Evolutionary conservation across 2,888 invertebrate species (phyloP), one percentile per base, ranked within the genome.

Genomic region (Sicus ferrugineus): DNA sequence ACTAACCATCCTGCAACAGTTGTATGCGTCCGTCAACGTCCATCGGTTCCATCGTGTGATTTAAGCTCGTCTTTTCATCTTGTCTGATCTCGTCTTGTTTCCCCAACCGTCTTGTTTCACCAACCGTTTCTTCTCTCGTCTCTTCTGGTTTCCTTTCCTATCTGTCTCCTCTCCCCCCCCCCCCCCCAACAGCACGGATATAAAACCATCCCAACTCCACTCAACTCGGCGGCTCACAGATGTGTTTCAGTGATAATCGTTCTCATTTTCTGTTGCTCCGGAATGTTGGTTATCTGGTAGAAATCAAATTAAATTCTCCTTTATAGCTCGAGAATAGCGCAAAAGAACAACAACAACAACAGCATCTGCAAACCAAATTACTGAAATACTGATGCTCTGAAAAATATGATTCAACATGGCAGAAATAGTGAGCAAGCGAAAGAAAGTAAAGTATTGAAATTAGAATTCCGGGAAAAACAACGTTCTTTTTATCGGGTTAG

Each of bases 301-400:
- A 69, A 69, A 73, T 73, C 71, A 73, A 73, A 71, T 73, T 71
- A 71, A 61, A 71, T 68, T 70, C 71, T 73, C 68, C 68, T 70
- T 70, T n/a, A n/a, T n/a, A n/a, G n/a, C n/a, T n/a, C n/a, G n/a
- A n/a, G 70, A 72, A 70, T 69, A 67, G 70, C 26, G 21, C 50
- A 28, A 16, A 34, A 21, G n/a, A 65, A 14, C 42, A 19, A 56
- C 26, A 28, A 56, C 21, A 7, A 9, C 19, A 65, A 11, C 19
- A 62, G 3, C 31, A 59, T 16, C 28, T 19, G 31, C 42, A 14
- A 64, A 48, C 21, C 9, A 6, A 62, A 46, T 42, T 28, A 30
- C n/a, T 6, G 5, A 28, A 34, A 52, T 52, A 26, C 52, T 62
- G 19, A 26, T 46, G 62, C 42, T 46, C 50, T 62, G 23, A n/a